phyloP scores from a whole-genome alignment of 2,888 invertebrate genomes.

The Pristionchus mayeri region DNA sequence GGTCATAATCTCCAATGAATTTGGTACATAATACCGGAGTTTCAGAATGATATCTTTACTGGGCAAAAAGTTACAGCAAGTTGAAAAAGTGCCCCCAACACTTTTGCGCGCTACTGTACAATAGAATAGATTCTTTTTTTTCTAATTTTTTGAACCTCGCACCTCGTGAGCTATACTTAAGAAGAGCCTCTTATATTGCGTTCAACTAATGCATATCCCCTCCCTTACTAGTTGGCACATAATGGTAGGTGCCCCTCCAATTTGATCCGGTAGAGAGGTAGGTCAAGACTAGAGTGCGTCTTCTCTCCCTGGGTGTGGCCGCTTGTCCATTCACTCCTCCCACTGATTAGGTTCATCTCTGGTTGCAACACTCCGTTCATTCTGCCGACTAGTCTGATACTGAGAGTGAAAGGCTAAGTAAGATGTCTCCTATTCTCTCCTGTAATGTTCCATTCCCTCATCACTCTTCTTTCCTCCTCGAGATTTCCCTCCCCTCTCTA shows the following conservation, averaged over 20 bases:
- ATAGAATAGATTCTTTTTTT: too few relatives aligned
- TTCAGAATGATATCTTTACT: too few relatives aligned
- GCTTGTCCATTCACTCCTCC: background rate
- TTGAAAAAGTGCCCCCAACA: too few relatives aligned
- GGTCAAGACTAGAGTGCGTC: constrained; percentile 31
- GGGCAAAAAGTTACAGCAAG: too few relatives aligned
- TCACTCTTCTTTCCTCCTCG: constrained; percentile 35
- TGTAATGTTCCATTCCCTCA: constrained; percentile 36
- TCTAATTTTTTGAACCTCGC: too few relatives aligned
- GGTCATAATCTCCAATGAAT: too few relatives aligned
- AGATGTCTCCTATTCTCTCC: background rate
- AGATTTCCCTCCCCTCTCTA: constrained; percentile 15
- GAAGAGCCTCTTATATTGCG: constrained; percentile 3
- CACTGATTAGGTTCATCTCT: constrained; percentile 32
- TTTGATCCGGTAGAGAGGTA: constrained; percentile 36
- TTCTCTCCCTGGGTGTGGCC: background rate
- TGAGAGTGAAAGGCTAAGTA: constrained; percentile 43
- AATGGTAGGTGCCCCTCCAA: background rate
- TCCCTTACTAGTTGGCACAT: constrained; percentile 32
- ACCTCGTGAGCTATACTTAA: too few relatives aligned
- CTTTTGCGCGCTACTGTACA: too few relatives aligned
- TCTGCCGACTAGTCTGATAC: constrained; percentile 41
- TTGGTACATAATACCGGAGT: too few relatives aligned
- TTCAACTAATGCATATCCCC: constrained; percentile 22
- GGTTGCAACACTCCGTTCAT: constrained; percentile 40